Conservation (phyloP, 2,797 vertebrate species). For the Lacerta viridis region DNA sequence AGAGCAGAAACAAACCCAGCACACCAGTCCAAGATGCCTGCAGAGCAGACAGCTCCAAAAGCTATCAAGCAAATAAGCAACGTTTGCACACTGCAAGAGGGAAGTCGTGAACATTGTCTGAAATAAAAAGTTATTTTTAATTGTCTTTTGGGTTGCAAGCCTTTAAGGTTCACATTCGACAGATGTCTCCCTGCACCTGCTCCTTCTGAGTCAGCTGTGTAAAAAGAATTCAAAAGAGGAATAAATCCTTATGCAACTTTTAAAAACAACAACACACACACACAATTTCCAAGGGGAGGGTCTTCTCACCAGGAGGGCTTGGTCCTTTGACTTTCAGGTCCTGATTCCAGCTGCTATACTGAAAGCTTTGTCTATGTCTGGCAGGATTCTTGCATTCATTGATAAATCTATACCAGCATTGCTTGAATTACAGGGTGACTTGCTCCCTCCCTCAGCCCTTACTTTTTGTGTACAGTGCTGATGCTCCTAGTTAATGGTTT, state of each 20-base stretch:
- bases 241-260: background rate
- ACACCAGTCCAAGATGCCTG: slow-evolving; percentile 17
- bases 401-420: background rate
- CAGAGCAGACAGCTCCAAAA: slow-evolving; percentile 10
- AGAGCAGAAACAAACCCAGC: slow-evolving; percentile 38
- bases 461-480: background rate
- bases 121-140: slow-evolving; percentile 2
- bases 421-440: background rate
- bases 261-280: background rate
- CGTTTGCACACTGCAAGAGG: background rate
- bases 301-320: background rate
- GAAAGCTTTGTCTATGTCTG: background rate
- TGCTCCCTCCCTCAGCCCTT: background rate
- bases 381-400: background rate
- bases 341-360: background rate
- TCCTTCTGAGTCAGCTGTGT: background rate
- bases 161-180: background rate
- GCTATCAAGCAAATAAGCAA: slow-evolving; percentile 24
- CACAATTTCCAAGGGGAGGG: background rate
- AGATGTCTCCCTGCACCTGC: background rate
- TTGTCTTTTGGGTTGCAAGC: background rate
- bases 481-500: background rate
- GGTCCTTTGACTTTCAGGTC: background rate
- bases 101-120: background rate
- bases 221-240: background rate